A percentile compares a stretch with the other conserved stretches of the same genome.
Evolutionary conservation across 1,140 invertebrate species (phyloP).

Genomic region (Papilio xuthus): DNA sequence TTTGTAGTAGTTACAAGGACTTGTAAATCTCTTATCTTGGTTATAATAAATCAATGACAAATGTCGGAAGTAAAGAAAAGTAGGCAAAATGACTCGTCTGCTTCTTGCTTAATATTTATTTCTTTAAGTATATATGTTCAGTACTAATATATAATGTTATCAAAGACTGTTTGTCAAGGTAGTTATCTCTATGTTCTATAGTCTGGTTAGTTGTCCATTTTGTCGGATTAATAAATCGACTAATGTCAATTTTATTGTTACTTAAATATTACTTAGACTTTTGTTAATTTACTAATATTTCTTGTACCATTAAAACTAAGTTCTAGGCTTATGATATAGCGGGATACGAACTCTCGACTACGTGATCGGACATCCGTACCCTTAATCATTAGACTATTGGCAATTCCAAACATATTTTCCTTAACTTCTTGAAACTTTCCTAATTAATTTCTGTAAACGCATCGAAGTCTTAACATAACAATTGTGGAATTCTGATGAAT

Average conservation of each 20-base stretch:
- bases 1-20: background rate
- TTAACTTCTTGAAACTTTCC: background rate
- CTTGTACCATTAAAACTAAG: too few relatives aligned
- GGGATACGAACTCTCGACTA: too few relatives aligned
- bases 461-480: too few relatives aligned
- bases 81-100: slow-evolving; percentile 20
- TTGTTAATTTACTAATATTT: too few relatives aligned
- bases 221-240: too few relatives aligned
- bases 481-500: too few relatives aligned
- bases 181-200: background rate
- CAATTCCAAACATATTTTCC: background rate
- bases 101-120: background rate
- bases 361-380: too few relatives aligned
- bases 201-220: too few relatives aligned
- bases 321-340: too few relatives aligned
- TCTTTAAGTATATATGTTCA: background rate
- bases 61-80: slow-evolving; percentile 9
- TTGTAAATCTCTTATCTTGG: slow-evolving; percentile 10
- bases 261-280: too few relatives aligned
- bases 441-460: background rate
- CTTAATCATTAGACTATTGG: too few relatives aligned
- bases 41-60: slow-evolving; percentile 16
- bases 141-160: background rate
- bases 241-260: too few relatives aligned
- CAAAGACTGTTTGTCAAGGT: background rate